Evolutionary conservation across 37 sponge, comb jelly and placozoan species (phyloP).

Genomic region (Petrosia ficiformis): DNA sequence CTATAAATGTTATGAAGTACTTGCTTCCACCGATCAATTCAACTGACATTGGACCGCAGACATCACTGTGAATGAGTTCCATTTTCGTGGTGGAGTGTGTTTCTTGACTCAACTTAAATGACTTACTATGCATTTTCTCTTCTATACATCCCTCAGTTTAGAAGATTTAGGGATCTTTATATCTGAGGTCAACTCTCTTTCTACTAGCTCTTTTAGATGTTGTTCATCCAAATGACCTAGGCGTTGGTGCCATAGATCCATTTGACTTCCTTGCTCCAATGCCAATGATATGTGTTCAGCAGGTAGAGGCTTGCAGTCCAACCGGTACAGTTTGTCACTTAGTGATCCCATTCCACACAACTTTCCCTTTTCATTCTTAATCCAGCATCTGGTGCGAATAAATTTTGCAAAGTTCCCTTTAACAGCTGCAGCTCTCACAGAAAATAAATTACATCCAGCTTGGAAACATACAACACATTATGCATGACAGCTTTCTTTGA

Average conservation of each 20-base stretch:
- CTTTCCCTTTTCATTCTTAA: background rate
- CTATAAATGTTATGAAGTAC: conserved; percentile 22
- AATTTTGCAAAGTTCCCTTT: conserved; percentile 19
- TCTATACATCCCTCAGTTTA: conserved; percentile 3
- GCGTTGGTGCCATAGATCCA: background rate
- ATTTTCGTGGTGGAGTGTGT: background rate
- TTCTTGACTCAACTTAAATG: background rate
- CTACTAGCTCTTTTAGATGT: background rate
- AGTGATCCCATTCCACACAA: background rate
- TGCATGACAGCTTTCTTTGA: background rate
- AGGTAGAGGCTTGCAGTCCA: conserved; percentile 17
- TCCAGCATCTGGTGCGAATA: background rate
- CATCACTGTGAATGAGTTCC: conserved; percentile 10
- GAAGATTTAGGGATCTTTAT: background rate
- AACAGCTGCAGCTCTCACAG: conserved; percentile 29
- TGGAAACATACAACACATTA: conserved; percentile 34
- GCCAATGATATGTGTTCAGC: conserved; percentile 25
- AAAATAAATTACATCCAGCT: conserved; percentile 54
- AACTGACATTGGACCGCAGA: conserved; percentile 23
- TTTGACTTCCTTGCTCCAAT: background rate
- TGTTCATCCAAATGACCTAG: background rate
- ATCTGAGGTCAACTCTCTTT: background rate
- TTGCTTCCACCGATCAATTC: conserved; percentile 11
- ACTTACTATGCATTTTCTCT: background rate
- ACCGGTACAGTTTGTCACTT: background rate